A percentile compares a stretch with the other conserved stretches of the same genome.
Conservation (phyloP, 2,888 invertebrate genomes). For the Drosophila recens region DNA sequence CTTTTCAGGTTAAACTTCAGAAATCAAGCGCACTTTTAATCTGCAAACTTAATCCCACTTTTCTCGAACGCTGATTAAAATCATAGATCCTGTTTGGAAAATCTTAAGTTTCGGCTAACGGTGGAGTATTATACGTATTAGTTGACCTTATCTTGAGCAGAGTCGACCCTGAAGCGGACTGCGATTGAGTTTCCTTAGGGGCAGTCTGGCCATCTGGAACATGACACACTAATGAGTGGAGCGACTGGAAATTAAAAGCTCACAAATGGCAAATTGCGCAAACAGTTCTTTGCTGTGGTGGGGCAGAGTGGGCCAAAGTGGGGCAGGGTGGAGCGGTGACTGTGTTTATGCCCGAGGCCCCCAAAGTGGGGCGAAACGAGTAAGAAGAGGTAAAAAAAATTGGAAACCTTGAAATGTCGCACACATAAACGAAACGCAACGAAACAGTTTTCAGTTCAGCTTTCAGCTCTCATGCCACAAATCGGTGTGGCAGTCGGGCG, state of each 20-base stretch:
- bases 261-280: conserved; percentile 52
- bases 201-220: conserved; percentile 39
- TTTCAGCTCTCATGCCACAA: conserved; percentile 70
- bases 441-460: conserved; percentile 59
- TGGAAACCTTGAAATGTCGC: conserved; percentile 74
- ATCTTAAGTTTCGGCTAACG: conserved; percentile 4
- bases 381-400: conserved; percentile 7
- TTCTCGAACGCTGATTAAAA: neutral
- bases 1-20: too few relatives aligned
- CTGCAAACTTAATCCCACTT: neutral
- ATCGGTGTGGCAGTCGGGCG: conserved; percentile 66
- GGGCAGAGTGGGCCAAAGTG: conserved; percentile 2
- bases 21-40: neutral
- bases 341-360: conserved; percentile 13
- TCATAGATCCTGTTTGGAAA: neutral
- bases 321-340: neutral
- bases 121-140: neutral
- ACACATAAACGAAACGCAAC: conserved; percentile 56
- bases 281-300: conserved; percentile 21
- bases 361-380: conserved; percentile 7
- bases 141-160: conserved; percentile 17
- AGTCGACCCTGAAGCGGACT: conserved; percentile 34
- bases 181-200: conserved; percentile 20
- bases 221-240: conserved; percentile 60
- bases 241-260: conserved; percentile 64